Conservation (phyloP, 2,888 invertebrate genomes). For the Tetrapedia diversipes region DNA sequence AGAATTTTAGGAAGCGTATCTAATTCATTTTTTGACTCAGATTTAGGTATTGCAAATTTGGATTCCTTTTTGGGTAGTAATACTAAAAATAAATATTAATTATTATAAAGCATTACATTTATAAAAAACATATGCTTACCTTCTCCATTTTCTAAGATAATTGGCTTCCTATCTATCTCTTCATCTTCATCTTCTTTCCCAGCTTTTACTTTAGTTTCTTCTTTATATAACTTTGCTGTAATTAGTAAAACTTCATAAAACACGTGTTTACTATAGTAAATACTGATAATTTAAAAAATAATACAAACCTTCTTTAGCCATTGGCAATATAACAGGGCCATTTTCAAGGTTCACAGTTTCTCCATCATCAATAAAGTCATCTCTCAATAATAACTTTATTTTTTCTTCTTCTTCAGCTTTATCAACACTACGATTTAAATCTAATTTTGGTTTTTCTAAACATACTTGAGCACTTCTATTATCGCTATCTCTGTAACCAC, state of each 20-base stretch:
- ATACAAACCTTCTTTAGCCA: constrained; percentile 70
- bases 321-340: constrained; percentile 77
- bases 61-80: constrained; percentile 56
- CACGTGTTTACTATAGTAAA: not conserved
- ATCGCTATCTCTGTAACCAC: constrained; percentile 48
- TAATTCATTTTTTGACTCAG: constrained; percentile 38
- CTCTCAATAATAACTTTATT: constrained; percentile 77
- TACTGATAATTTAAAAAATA: not conserved
- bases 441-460: constrained; percentile 76
- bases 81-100: constrained; percentile 52
- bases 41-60: constrained; percentile 49
- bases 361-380: constrained; percentile 81
- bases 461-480: constrained; percentile 54
- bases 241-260: constrained; percentile 1
- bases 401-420: constrained; percentile 79
- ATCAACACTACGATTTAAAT: constrained; percentile 74
- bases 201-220: constrained; percentile 52
- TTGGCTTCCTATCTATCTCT: constrained; percentile 73
- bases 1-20: constrained; percentile 72
- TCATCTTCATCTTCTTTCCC: constrained; percentile 58
- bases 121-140: constrained; percentile 61
- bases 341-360: constrained; percentile 70
- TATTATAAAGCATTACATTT: constrained; percentile 12
- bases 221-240: constrained; percentile 69
- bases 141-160: constrained; percentile 75